Evolutionary conservation across 2,113 vertebrate species (phyloP).

Genomic region (Leptodactylus fuscus): DNA sequence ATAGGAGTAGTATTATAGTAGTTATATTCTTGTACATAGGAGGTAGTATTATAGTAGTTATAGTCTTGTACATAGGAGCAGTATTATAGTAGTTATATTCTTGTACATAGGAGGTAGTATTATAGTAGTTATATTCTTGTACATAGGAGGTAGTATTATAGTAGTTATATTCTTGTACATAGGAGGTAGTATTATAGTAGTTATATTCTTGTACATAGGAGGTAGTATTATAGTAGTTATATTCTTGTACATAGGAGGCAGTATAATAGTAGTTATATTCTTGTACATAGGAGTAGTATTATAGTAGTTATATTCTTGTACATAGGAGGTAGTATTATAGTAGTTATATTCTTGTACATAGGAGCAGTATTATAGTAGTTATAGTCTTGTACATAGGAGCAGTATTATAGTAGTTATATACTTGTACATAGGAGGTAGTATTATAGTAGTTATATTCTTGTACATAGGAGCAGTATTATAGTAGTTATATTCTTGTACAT

Average conservation of each 20-base stretch:
- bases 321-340: too few relatives aligned
- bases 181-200: neutral
- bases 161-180: neutral
- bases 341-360: too few relatives aligned
- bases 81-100: constrained; percentile 14
- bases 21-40: constrained; percentile 11
- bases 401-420: constrained; percentile 12
- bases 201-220: neutral
- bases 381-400: neutral
- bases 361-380: neutral
- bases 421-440: neutral
- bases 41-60: constrained; percentile 1
- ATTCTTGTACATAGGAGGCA: neutral
- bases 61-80: constrained; percentile 3
- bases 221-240: constrained; percentile 2
- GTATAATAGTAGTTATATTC: constrained; percentile 11
- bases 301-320: too few relatives aligned
- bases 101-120: neutral
- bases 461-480: too few relatives aligned
- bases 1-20: neutral
- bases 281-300: neutral
- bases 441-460: too few relatives aligned
- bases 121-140: neutral
- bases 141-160: too few relatives aligned
- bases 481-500: neutral